Conservation (phyloP, 2,113 vertebrate species). For the Charina bottae region DNA sequence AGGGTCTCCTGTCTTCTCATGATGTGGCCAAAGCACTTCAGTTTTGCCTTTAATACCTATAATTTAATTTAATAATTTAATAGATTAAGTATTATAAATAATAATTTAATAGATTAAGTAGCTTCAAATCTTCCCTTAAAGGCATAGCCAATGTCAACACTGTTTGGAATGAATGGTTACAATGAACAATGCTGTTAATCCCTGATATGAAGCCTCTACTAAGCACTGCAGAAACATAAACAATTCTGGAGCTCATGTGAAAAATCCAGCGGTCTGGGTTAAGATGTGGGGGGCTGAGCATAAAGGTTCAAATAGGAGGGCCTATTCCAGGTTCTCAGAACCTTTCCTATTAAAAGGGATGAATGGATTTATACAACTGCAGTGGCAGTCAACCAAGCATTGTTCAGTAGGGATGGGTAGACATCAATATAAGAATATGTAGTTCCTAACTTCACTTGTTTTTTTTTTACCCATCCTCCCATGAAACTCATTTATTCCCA, state of each 20-base stretch:
- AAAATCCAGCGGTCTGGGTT: not conserved
- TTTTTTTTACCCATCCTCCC: not conserved
- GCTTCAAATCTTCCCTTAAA: constrained; percentile 37
- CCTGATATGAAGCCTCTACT: not conserved
- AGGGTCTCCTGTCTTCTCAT: too few species aligned
- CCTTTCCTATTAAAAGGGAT: constrained; percentile 46
- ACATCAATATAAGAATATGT: not conserved
- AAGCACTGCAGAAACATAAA: not conserved
- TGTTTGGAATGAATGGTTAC: constrained; percentile 5
- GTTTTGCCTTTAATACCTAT: too few species aligned
- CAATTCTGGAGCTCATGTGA: not conserved
- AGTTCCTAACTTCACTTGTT: not conserved
- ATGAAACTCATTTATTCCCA: not conserved
- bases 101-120: too few species aligned
- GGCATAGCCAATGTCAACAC: constrained; percentile 26
- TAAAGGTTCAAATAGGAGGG: not conserved
- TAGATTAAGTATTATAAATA: too few species aligned
- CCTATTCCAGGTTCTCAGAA: not conserved
- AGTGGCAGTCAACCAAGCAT: not conserved
- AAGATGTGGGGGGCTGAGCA: not conserved
- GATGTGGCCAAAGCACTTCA: too few species aligned
- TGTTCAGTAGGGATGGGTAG: not conserved
- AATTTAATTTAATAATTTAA: too few species aligned
- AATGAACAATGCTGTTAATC: not conserved
- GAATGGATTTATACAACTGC: not conserved